Base-by-base conservation (phyloP, 2,113 vertebrate species). In the Rhipidura dahli region DNA sequence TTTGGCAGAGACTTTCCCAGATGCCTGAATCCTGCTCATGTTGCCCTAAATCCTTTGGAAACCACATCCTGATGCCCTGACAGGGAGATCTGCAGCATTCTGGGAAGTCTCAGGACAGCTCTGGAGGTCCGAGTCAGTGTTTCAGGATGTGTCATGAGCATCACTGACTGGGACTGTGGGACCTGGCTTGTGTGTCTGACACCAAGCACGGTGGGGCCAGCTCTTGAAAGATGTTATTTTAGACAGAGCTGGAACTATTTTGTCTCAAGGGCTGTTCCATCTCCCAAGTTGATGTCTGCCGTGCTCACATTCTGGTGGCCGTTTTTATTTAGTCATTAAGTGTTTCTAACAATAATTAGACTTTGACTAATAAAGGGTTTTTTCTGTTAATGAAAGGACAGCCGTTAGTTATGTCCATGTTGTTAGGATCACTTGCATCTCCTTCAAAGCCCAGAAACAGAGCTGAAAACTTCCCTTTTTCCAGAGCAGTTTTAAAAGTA, bases 311-410 rank as follows among this genome's bases (percentile, higher is more conserved):
- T 93, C 79, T 49, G 40, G 39, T 73, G 79, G 13, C 56, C 87
- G 33, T 45, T 80, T 90, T 83, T 77, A 63, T 81, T 89, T 78
- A 75, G 42, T 70, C 64, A 47, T 91, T 81, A 56, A 0, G 2
- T 10, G 49, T 83, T 89, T 92, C 82, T 83, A 89, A 87, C 86
- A 87, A n/a, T 73, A 89, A 91, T 59, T 51, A 56, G 39, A 73
- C 60, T 94, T 66, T 59, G 39, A 77, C 50, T 90, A 83, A 81
- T 44, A 59, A 26, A 47, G 18, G 28, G 3, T 1, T 79, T 91
- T 80, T 88, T 70, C 30, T 89, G 70, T n/a, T 69, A 66, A 81
- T 81, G 68, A 51, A 89, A 78, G 30, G 22, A 54, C 33, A 71
- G n/a, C 31, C 27, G 50, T 86, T 61, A 83, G 35, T 61, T 75